These are phyloP conservation scores for Cyprinus carpio DNA, from an alignment of 2,113 vertebrate species.

Conservation along the genomic window DNA sequence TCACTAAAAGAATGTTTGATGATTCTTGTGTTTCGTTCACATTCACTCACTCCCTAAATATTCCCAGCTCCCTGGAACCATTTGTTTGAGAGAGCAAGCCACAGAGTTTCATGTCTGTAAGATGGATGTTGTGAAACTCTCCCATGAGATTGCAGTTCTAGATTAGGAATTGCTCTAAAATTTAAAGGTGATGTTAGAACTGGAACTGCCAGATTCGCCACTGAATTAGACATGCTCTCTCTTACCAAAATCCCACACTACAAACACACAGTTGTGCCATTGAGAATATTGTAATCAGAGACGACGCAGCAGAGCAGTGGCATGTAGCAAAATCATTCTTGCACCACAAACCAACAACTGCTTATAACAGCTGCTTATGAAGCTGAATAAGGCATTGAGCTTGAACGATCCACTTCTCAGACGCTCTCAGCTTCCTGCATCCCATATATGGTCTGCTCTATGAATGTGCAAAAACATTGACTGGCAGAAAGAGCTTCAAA, in stretches of 20 bases:
- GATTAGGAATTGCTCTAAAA: slow-evolving; percentile 19
- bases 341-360: background rate
- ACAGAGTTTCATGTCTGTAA: background rate
- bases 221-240: background rate
- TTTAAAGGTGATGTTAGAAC: background rate
- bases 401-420: background rate
- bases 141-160: background rate
- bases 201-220: background rate
- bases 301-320: background rate
- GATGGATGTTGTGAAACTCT: slow-evolving; percentile 28
- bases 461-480: background rate
- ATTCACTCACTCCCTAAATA: slow-evolving; percentile 31
- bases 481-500: background rate
- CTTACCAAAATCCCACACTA: background rate
- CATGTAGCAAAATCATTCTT: background rate
- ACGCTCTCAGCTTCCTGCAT: background rate
- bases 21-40: slow-evolving; percentile 24
- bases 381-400: background rate
- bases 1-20: slow-evolving; percentile 46
- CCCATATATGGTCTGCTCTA: background rate
- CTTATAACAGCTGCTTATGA: background rate
- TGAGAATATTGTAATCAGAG: background rate
- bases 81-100: slow-evolving; percentile 18
- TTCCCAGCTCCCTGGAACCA: slow-evolving; percentile 13
- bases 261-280: background rate